Percentiles rank a stretch among this genome's conserved stretches.
Conservation (phyloP, 1,140 invertebrate species). For the Phymastichus coffea region DNA sequence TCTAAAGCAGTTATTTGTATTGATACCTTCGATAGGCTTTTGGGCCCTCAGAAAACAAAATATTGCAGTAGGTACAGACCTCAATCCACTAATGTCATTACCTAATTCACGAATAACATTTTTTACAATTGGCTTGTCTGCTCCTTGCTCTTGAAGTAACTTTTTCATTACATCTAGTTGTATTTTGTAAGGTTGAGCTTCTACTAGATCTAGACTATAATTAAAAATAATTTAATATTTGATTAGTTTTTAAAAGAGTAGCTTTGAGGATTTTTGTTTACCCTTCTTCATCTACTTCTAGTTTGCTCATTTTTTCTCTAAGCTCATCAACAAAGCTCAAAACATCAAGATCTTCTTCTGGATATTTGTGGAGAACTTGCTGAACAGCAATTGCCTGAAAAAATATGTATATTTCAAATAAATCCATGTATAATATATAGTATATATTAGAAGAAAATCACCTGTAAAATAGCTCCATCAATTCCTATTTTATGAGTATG, state of each 20-base stretch:
- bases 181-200: conserved; percentile 52
- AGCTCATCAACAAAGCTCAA: conserved; percentile 60
- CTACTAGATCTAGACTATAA: conserved; percentile 42
- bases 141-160: conserved; percentile 48
- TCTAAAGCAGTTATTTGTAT: conserved; percentile 62
- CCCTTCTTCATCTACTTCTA: conserved; percentile 60
- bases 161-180: conserved; percentile 56
- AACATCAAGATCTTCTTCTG: conserved; percentile 52
- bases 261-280: conserved; percentile 27
- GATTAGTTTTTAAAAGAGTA: neutral
- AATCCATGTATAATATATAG: neutral
- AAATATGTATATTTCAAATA: conserved; percentile 20
- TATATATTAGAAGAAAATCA: conserved; percentile 28
- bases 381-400: conserved; percentile 61
- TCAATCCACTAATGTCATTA: conserved; percentile 64
- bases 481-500: conserved; percentile 68
- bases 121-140: conserved; percentile 45
- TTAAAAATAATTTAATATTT: conserved; percentile 20
- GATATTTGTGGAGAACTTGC: conserved; percentile 55
- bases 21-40: conserved; percentile 59
- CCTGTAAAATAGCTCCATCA: conserved; percentile 70
- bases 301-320: conserved; percentile 60
- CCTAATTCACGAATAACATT: conserved; percentile 64
- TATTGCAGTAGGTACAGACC: conserved; percentile 77
- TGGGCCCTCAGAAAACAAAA: conserved; percentile 70